These are phyloP conservation scores for Rana temporaria DNA, from an alignment of 2,113 vertebrate genomes.

Conservation along the genomic window DNA sequence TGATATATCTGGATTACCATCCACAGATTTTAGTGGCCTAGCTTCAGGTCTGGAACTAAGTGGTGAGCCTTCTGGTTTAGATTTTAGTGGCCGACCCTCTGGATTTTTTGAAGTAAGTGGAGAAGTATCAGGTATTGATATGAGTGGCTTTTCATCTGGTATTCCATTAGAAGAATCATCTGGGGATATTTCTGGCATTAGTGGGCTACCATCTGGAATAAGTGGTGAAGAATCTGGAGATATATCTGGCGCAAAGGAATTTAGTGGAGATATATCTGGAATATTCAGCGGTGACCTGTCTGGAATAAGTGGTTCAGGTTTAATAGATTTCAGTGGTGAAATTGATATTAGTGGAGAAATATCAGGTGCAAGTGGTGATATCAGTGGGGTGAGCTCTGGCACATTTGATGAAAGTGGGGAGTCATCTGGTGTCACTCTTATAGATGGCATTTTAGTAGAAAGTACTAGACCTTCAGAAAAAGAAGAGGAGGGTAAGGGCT, in stretches of 20 bases:
- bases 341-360: conserved; percentile 66
- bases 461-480: conserved; percentile 63
- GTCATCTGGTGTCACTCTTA: conserved; percentile 69
- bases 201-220: conserved; percentile 69
- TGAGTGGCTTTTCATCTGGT: conserved; percentile 67
- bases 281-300: conserved; percentile 65
- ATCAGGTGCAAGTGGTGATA: conserved; percentile 57
- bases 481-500: conserved; percentile 77
- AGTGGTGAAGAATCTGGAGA: conserved; percentile 66
- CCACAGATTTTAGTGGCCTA: conserved; percentile 64
- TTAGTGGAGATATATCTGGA: conserved; percentile 72
- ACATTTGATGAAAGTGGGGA: conserved; percentile 67
- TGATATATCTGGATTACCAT: conserved; percentile 72
- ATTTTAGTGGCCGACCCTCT: conserved; percentile 62
- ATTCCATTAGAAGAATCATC: conserved; percentile 69
- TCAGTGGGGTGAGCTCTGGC: conserved; percentile 66
- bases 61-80: conserved; percentile 63
- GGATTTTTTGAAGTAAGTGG: conserved; percentile 61
- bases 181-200: conserved; percentile 68
- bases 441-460: conserved; percentile 74
- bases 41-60: conserved; percentile 62
- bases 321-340: conserved; percentile 64
- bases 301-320: conserved; percentile 68
- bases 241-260: conserved; percentile 62
- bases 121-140: conserved; percentile 71